Evolutionary conservation across 2,113 vertebrate genomes (phyloP).

Genomic region (Nesospiza acunhae): DNA sequence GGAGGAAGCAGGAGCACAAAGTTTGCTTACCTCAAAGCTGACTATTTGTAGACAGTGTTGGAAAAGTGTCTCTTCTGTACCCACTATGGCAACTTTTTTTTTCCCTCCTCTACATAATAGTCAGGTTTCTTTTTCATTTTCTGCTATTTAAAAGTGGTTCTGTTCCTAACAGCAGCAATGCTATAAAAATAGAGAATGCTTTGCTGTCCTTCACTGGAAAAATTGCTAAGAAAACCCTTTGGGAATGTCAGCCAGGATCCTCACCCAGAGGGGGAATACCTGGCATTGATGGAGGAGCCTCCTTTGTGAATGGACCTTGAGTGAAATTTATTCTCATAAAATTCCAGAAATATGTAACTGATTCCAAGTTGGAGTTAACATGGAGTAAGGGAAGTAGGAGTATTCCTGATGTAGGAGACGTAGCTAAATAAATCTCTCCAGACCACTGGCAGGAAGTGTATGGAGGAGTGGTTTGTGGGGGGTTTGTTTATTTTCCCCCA

Average conservation of each 20-base stretch:
- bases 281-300: not conserved
- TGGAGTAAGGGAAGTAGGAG: not conserved
- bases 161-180: not conserved
- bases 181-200: not conserved
- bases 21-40: not conserved
- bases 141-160: not conserved
- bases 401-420: not conserved
- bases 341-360: not conserved
- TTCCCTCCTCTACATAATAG: not conserved
- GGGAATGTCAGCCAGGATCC: not conserved
- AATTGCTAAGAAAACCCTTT: not conserved
- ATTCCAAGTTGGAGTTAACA: not conserved
- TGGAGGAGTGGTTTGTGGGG: not conserved
- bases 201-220: not conserved
- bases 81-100: not conserved
- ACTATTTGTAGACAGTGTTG: not conserved
- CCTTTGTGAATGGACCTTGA: not conserved
- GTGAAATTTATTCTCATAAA: not conserved
- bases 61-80: constrained; percentile 25
- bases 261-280: not conserved
- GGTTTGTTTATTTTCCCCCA: not conserved
- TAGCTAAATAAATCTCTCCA: not conserved
- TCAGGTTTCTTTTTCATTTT: not conserved
- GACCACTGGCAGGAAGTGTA: not conserved
- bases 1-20: not conserved